phyloP scores from a whole-genome alignment of 2,113 vertebrate species.

The Dendrocopos noguchii region DNA sequence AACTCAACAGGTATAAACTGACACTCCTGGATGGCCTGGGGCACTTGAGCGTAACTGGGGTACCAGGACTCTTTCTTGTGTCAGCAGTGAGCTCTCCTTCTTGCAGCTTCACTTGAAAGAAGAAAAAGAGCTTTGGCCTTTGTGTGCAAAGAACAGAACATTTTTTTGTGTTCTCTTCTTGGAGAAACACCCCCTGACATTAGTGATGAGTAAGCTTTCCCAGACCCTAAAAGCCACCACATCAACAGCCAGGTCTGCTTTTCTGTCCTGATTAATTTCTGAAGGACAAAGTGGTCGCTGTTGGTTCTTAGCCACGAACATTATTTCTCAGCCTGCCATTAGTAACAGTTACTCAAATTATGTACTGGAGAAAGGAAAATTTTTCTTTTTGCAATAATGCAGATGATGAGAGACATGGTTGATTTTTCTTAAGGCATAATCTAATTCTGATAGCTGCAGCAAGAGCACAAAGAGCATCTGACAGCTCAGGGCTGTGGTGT shows the following conservation, averaged over 20 bases:
- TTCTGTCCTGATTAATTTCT: not conserved
- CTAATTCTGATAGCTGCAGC: not conserved
- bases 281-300: not conserved
- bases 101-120: not conserved
- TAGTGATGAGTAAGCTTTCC: not conserved
- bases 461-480: not conserved
- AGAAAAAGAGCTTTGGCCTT: not conserved
- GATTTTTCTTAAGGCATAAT: not conserved
- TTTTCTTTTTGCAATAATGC: not conserved
- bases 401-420: fast-evolving
- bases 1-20: not conserved
- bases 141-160: not conserved
- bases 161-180: not conserved
- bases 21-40: not conserved
- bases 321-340: not conserved
- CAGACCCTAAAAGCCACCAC: not conserved
- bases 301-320: not conserved
- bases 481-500: not conserved
- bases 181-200: not conserved
- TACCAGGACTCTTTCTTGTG: not conserved
- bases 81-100: not conserved
- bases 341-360: not conserved
- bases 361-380: not conserved
- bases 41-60: not conserved
- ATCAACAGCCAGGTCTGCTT: not conserved